phyloP scores from a whole-genome alignment of 2,888 invertebrate species.

The Ashinkailepas kermadecensis region DNA sequence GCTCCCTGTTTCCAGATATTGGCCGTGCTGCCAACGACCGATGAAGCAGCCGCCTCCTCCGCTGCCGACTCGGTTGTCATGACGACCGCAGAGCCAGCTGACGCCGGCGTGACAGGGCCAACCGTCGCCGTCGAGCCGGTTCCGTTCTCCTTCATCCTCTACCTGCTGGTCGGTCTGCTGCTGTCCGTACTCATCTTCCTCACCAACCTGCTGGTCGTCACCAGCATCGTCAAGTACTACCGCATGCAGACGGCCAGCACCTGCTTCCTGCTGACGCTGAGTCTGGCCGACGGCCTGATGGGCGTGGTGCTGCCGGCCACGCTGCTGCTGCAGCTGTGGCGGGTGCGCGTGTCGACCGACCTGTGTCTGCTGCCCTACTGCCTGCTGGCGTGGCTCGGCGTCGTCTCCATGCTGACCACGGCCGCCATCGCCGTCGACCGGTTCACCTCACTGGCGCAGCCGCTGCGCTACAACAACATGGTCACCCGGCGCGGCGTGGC shows the following conservation, averaged over 20 bases:
- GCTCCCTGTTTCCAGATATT: too few species aligned
- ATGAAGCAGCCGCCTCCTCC: too few species aligned
- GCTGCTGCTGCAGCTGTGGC: slow-evolving; percentile 21
- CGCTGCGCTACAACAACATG: slow-evolving; percentile 54
- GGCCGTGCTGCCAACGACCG: too few species aligned
- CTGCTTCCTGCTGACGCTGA: slow-evolving; percentile 6
- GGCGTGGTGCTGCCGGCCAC: background rate
- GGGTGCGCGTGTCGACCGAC: slow-evolving; percentile 35
- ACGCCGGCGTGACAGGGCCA: background rate
- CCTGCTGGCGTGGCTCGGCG: slow-evolving; percentile 50
- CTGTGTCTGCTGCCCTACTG: slow-evolving; percentile 54
- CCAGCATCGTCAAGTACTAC: slow-evolving; percentile 7
- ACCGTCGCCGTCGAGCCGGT: background rate
- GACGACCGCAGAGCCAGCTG: background rate
- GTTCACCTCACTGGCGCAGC: slow-evolving; percentile 54
- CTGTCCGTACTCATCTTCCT: background rate
- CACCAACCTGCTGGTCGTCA: background rate
- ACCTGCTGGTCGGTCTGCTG: background rate
- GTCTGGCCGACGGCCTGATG: background rate
- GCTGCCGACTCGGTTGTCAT: background rate
- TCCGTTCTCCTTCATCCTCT: background rate
- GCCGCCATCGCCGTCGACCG: slow-evolving; percentile 57
- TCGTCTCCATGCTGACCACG: slow-evolving; percentile 40
- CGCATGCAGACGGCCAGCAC: slow-evolving; percentile 11
- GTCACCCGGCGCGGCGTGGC: slow-evolving; percentile 55